phyloP scores from a whole-genome alignment of 2,113 vertebrate genomes.

The Leuciscus idus region DNA sequence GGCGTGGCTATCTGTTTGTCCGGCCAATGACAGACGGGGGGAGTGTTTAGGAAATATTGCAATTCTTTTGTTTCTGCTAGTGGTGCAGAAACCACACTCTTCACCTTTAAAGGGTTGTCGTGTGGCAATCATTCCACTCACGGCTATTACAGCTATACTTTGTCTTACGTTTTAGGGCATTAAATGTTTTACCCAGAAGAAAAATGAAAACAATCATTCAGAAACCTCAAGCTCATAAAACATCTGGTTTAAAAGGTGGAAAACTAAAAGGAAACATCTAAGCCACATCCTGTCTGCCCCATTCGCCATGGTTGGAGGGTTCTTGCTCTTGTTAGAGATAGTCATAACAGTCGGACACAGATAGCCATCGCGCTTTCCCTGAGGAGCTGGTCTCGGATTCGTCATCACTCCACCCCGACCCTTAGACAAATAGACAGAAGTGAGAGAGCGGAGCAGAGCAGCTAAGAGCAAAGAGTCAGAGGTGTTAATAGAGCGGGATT shows the following conservation, averaged over 20 bases:
- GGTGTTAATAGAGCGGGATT: conserved; percentile 53
- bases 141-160: conserved; percentile 24
- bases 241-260: conserved; percentile 28
- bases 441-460: conserved; percentile 48
- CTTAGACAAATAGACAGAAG: conserved; percentile 74
- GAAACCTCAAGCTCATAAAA: conserved; percentile 15
- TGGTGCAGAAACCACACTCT: not conserved
- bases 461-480: conserved; percentile 43
- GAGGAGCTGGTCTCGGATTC: conserved; percentile 61
- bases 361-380: conserved; percentile 77
- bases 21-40: not conserved
- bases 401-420: conserved; percentile 59
- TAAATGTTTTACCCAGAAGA: not conserved
- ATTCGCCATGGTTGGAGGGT: conserved; percentile 36
- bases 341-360: conserved; percentile 77
- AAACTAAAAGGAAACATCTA: conserved; percentile 18
- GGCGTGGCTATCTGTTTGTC: not conserved
- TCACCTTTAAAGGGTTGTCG: not conserved
- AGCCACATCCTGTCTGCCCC: conserved; percentile 66
- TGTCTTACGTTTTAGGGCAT: conserved; percentile 14
- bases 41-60: not conserved
- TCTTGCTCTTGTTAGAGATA: conserved; percentile 74
- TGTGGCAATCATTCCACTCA: not conserved
- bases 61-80: not conserved
- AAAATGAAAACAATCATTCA: conserved; percentile 23